Evolutionary conservation across 2,888 invertebrate genomes (phyloP), one percentile per base, ranked within the genome.

Genomic region (Standfussiana lucernea): DNA sequence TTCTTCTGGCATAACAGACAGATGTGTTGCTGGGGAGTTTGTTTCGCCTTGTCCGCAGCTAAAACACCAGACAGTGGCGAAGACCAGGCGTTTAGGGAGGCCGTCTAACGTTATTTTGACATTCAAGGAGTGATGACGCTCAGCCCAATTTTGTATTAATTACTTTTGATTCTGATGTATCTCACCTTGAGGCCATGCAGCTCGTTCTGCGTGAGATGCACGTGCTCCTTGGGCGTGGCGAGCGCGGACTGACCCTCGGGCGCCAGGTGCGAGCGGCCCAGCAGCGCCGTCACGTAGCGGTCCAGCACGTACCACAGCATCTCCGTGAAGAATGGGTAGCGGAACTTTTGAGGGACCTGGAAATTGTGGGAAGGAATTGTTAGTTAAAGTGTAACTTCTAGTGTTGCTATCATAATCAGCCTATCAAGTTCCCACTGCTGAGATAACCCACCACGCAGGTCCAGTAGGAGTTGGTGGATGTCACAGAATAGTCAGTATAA

Each of bases 261-360:
- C 11, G 97, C 97, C 70, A 99, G 96, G 94, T 99, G 99, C 64
- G 98, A 98, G 80, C 98, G 97, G 0, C 99, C 99, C 75, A 99
- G 96, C 72, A 99, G 95, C 76, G 98, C 98, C 88, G 98, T 98
- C 53, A 99, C 99, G 94, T 99, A 99, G 62, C 99, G 97, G 90
- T 99, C 99, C 87, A 99, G 95, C 61, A 99, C 99, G 95, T 99
- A 99, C 99, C 99, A 99, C 79, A 99, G 96, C 98, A 99, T 99
- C 96, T 99, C 99, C 24, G 99, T 99, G 95, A 99, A 99, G 96
- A 99, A 99, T 1, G 99, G 99, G 94, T 99, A 99, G 0, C 99
- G 98, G 96, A 99, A 99, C 97, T 99, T 99, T 90, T 99, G 98
- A 0, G 99, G 99, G 59, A 99, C 99, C 98, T 98, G 94, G 0